These are phyloP conservation scores for Alexandromys fortis DNA, from an alignment of 2,113 vertebrate species.

Conservation along the genomic window DNA sequence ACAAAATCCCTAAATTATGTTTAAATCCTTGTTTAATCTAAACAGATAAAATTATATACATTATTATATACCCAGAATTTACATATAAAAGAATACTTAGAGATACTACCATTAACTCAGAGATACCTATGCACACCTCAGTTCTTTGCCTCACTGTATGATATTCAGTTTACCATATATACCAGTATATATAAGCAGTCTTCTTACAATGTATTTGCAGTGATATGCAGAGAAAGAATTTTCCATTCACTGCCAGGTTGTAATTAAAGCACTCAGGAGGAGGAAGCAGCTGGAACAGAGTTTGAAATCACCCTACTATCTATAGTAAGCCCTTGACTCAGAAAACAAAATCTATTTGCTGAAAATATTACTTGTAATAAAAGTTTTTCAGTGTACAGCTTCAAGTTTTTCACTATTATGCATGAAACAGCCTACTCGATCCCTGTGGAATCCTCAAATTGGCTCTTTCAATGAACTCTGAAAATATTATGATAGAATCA, in stretches of 20 bases:
- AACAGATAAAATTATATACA: background rate
- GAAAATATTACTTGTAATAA: conserved; percentile 24
- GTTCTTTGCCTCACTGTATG: background rate
- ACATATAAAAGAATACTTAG: background rate
- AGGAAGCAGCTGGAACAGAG: background rate
- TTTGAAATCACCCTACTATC: background rate
- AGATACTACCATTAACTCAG: background rate
- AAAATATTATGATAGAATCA: background rate
- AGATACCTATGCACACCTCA: background rate
- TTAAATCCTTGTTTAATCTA: conserved; percentile 8
- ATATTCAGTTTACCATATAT: background rate
- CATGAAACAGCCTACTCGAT: background rate
- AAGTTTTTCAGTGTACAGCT: background rate
- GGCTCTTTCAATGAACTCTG: background rate
- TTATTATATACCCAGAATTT: background rate
- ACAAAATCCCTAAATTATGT: background rate
- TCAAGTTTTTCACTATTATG: conserved; percentile 5
- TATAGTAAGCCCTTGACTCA: background rate
- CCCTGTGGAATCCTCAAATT: background rate
- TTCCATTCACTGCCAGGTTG: background rate
- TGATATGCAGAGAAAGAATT: background rate
- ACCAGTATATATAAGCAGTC: background rate
- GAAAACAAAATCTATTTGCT: background rate
- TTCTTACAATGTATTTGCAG: background rate
- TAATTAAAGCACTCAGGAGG: background rate